Base-by-base conservation (phyloP, 2,797 vertebrate genomes). In the Pangasius sanitwongsei region DNA sequence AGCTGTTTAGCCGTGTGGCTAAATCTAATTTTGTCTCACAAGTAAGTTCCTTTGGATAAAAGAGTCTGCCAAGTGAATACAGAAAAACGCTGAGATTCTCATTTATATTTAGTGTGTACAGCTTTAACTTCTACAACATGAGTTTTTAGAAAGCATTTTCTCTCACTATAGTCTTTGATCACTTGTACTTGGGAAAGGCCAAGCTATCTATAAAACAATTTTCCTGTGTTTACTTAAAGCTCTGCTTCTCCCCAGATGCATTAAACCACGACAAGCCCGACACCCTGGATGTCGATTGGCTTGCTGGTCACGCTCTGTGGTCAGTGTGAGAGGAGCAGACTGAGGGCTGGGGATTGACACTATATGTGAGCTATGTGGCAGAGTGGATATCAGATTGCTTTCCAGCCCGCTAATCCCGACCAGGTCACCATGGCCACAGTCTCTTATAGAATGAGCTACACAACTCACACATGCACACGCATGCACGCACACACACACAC, bases 221-320 rank as follows among this genome's bases (percentile, higher is more conserved):
- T 87, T 41, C 82, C 34, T 31, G 55, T 85, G 82, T 85, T 85
- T 87, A 90, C 83, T 85, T 85, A 81, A 87, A 87, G 83, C 82
- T 48, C 28, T 28, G 57, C 50, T 87, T 69, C 61, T 78, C 59
- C 44, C 89, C 53, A 57, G 75, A 90, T 65, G 86, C 74, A 90
- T 87, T 85, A 87, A 81, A 81, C 7, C 72, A 20, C n/a, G 20
- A 82, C 88, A 83, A 83, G 80, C 81, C 50, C 2, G 20, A 34
- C 37, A 72, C 63, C 77, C 86, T 70, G 34, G 44, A 70, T 59
- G 81, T 80, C 69, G 53, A 63, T 85, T 85, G 61, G 82, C 55
- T 81, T 90, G 89, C 89, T 61, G 86, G 89, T 90, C 89, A 87
- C 65, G 82, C 82, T 85, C 63, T 13, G 74, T 85, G 89, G 89